Conservation (phyloP, 1,140 invertebrate species). For the Coptotermes formosanus region DNA sequence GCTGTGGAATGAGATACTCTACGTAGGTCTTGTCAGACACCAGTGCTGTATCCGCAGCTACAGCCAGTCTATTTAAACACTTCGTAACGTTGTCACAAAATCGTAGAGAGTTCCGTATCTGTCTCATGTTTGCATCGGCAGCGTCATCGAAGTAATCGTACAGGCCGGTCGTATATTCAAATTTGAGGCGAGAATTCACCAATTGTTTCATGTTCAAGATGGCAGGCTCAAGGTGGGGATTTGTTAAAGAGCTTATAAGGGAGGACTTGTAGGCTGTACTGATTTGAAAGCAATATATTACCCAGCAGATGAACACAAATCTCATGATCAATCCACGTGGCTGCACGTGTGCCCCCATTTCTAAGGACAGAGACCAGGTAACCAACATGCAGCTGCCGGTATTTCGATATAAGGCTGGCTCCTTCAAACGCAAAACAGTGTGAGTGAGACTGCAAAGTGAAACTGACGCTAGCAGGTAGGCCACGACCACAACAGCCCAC, state of each 20-base stretch:
- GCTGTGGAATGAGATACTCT: neutral
- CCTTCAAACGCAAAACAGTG: neutral
- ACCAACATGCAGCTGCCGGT: neutral
- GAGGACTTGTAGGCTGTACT: constrained; percentile 13
- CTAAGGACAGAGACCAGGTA: neutral
- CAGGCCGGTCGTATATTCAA: neutral
- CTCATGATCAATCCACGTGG: neutral
- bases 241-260: neutral
- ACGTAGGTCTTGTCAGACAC: neutral
- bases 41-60: neutral
- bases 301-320: neutral
- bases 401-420: neutral
- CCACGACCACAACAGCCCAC: neutral
- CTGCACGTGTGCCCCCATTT: neutral
- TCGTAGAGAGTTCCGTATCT: too few relatives aligned
- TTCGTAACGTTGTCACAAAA: neutral
- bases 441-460: neutral
- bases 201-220: neutral
- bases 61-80: neutral
- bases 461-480: neutral
- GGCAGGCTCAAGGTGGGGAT: neutral
- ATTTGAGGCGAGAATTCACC: neutral
- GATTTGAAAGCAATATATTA: neutral
- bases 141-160: neutral
- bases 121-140: neutral